Percentiles rank a stretch among this genome's conserved stretches.
These are phyloP conservation scores for Menidia menidia DNA, from an alignment of 2,797 vertebrate genomes.

Conservation along the genomic window DNA sequence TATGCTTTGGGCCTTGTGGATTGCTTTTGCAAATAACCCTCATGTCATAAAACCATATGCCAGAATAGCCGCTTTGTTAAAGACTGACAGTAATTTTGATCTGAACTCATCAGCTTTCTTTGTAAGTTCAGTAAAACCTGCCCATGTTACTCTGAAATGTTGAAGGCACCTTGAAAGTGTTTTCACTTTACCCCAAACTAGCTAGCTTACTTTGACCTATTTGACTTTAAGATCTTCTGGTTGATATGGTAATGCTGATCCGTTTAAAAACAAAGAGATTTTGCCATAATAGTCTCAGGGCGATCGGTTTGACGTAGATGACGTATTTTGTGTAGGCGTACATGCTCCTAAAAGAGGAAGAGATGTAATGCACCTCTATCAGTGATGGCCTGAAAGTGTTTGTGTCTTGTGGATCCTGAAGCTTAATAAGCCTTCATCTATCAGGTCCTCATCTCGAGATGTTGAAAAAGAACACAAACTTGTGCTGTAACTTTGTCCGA, in stretches of 20 bases:
- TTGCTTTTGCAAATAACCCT: neutral
- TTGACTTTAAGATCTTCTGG: constrained; percentile 1
- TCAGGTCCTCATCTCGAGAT: constrained; percentile 7
- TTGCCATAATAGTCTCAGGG: neutral
- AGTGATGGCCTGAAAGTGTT: neutral
- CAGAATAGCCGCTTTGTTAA: neutral
- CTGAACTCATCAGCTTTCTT: no score
- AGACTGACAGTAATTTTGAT: no score
- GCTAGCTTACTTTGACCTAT: neutral
- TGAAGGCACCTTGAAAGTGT: no score
- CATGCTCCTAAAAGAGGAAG: neutral
- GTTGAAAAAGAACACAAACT: neutral
- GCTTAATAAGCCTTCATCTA: neutral
- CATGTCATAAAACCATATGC: constrained; percentile 1
- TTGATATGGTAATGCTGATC: constrained; percentile 1
- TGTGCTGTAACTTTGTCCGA: constrained; percentile 18
- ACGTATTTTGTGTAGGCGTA: neutral
- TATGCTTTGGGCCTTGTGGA: no score
- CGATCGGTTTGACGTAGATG: no score
- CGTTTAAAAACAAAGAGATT: neutral
- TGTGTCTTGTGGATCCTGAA: neutral
- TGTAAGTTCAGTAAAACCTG: neutral
- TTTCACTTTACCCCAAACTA: neutral
- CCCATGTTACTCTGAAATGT: no score
- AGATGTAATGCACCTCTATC: neutral